Conservation (phyloP, 2,888 invertebrate genomes). For the Diarsia brunnea region DNA sequence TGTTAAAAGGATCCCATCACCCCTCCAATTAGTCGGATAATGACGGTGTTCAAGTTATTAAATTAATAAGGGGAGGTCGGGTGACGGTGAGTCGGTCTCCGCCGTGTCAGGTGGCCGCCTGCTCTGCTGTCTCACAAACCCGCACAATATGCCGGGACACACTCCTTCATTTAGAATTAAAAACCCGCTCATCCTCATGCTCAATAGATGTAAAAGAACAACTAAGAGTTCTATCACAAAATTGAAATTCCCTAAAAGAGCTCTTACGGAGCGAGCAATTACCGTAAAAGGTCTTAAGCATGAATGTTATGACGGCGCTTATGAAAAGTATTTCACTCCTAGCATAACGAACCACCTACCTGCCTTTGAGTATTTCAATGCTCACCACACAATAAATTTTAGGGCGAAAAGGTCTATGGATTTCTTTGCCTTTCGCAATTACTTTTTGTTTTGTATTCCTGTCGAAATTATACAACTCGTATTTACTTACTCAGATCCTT, state of each 20-base stretch:
- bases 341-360: constrained; percentile 79
- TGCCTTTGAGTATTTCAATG: constrained; percentile 81
- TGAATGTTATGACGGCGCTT: constrained; percentile 90
- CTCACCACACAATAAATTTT: constrained; percentile 86
- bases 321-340: constrained; percentile 88
- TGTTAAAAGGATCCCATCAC: constrained; percentile 87
- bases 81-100: constrained; percentile 74
- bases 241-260: constrained; percentile 86
- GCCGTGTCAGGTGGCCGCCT: constrained; percentile 76
- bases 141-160: constrained; percentile 11
- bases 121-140: constrained; percentile 49
- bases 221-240: constrained; percentile 86
- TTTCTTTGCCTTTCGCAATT: constrained; percentile 66
- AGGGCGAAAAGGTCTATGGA: constrained; percentile 75
- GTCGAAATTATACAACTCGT: constrained; percentile 73
- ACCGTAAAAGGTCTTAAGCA: constrained; percentile 90
- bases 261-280: constrained; percentile 83
- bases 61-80: constrained; percentile 88
- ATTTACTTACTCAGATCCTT: constrained; percentile 77
- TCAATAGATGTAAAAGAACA: constrained; percentile 80
- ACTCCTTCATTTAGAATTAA: constrained; percentile 7
- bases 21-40: constrained; percentile 89
- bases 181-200: constrained; percentile 52
- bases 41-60: constrained; percentile 90
- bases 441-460: constrained; percentile 61